Evolutionary conservation across 2,888 invertebrate genomes (phyloP), one percentile per base, ranked within the genome.

Genomic region (Cheilosia grossa): DNA sequence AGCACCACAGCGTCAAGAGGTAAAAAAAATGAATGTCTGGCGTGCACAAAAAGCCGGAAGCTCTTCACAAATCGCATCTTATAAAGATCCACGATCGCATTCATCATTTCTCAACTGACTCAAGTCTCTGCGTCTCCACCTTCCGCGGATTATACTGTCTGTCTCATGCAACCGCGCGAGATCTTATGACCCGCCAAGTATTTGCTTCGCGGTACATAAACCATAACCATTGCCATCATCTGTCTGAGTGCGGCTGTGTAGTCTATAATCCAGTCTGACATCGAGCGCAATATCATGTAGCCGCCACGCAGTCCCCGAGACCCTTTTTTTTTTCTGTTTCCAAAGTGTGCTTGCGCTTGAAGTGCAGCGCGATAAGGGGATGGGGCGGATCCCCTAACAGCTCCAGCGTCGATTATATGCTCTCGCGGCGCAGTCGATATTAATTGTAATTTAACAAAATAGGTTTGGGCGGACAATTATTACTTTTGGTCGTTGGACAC

Each of bases 371-470:
- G 47, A 54, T 42, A 49, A 53, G 33, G 58, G 44, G 42, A 17
- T 19, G 66, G 40, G 56, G 70, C 51, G 51, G 51, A 51, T 75
- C 30, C 58, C 53, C 77, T 72, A 77, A 66, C 56, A 77, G 70
- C 54, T 42, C 10, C 49, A 24, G 33, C 64, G 49, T 64, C 58
- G 64, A 64, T 73, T 72, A 66, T 24, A 58, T 56, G 37, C 82
- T 74, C 63, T 63, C 78, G 40, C 30, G 67, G 72, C 73, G 67
- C 33, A 63, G 47, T 53, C 49, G 70, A 74, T 85, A 70, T 85
- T 80, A 85, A 85, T 85, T 85, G 70, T 85, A 80, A 82, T 77
- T 77, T 54, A 78, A 80, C 70, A 54, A 61, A 72, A 80, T 85
- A 75, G 66, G 70, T 56, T 75, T 72, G 75, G 66, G 59, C 58